Base-by-base conservation (phyloP, 2,888 invertebrate species). In the Congeria kusceri region DNA sequence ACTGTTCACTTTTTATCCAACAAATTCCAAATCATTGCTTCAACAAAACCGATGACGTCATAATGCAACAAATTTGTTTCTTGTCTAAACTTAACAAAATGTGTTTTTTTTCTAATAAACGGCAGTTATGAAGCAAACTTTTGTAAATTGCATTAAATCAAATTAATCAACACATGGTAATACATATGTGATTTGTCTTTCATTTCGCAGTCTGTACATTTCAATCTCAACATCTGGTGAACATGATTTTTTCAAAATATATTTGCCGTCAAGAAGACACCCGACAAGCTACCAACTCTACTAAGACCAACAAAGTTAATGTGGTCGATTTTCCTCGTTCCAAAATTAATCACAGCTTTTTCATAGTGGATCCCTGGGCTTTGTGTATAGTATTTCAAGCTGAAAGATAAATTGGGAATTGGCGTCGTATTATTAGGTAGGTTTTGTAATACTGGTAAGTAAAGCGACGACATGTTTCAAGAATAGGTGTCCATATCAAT, bases 261-360 rank as follows among this genome's bases (percentile, higher is more conserved):
- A 18, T 79, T 53, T 23, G 72, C 47, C 23, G 57, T 32, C 15
- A 84, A 77, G 32, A 70, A 29, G 7, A 84, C 29, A 44, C 39
- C 18, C 7, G 29, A 18, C 39, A 84, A 39, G 32, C 59, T 76
- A 47, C 23, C 32, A 15, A 85, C 80, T 18, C 85, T 39, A 53
- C 83, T 83, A 25, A 85, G 61, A 39, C 67, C 84, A 64, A 82
- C 77, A 80, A 82, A 84, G 64, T 82, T 77, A 20, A 77, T 68
- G 64, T 84, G 84, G 20, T 69, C 67, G 44, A 63, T 59, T 72
- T 72, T 77, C 44, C 80, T 67, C 1, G 59, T 44, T 32, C 69
- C 76, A 59, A 84, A 69, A 73, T 82, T 46, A 18, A 84, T 15
- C n/a, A 82, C 82, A 49, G 72, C 77, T 20, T 49, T 25, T 77